Evolutionary conservation across 1,140 invertebrate species (phyloP).

Genomic region (Pogonomyrmex barbatus): DNA sequence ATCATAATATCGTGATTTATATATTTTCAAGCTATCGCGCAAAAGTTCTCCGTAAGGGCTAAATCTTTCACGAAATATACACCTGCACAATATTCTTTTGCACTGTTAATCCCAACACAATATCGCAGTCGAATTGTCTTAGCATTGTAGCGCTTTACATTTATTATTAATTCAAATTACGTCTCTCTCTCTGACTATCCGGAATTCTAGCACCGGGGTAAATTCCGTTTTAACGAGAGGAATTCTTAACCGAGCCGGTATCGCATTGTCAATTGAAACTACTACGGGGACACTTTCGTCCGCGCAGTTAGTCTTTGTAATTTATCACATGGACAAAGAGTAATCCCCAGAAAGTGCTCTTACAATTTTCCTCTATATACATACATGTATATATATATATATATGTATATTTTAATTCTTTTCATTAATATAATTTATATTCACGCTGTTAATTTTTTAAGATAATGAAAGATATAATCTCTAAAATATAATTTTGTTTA

Average conservation of each 20-base stretch:
- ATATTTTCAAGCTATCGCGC: background rate
- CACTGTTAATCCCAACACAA: slow-evolving; percentile 36
- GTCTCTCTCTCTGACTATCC: slow-evolving; percentile 6
- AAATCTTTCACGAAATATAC: slow-evolving; percentile 7
- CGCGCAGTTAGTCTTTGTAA: slow-evolving; percentile 14
- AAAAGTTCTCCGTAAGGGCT: slow-evolving; percentile 2
- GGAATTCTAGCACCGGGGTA: slow-evolving; percentile 37
- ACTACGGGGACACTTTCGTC: background rate
- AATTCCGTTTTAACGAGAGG: slow-evolving; percentile 55
- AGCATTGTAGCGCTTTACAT: slow-evolving; percentile 41
- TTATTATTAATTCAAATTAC: slow-evolving; percentile 65
- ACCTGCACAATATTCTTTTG: slow-evolving; percentile 32
- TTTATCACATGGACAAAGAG: slow-evolving; percentile 25
- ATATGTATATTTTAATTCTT: background rate
- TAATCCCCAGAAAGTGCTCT: slow-evolving; percentile 31
- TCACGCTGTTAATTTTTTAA: background rate
- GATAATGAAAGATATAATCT: background rate
- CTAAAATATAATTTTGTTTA: background rate
- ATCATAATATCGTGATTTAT: slow-evolving; percentile 48
- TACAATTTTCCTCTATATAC: background rate
- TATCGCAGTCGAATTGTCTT: slow-evolving; percentile 23
- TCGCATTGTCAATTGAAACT: slow-evolving; percentile 57
- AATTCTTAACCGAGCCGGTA: slow-evolving; percentile 56
- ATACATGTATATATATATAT: background rate
- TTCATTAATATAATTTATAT: background rate